phyloP scores from a whole-genome alignment of 2,797 vertebrate genomes.

The Thamnophis elegans region DNA sequence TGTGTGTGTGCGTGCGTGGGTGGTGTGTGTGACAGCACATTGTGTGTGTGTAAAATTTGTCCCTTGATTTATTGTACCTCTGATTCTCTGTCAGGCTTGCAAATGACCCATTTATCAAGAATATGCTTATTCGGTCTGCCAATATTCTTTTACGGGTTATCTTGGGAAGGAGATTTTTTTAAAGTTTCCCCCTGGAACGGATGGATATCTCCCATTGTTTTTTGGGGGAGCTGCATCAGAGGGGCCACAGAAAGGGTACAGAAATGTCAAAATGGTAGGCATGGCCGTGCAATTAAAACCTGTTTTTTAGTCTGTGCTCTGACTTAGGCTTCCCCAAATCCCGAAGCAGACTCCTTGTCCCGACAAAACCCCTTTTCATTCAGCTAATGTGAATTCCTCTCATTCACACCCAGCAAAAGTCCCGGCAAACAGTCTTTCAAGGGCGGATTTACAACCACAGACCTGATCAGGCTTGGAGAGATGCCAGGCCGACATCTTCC shows the following conservation, averaged over 20 bases:
- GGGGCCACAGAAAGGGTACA: background rate
- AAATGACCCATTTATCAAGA: conserved; percentile 20
- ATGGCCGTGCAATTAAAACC: background rate
- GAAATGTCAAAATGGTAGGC: background rate
- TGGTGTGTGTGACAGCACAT: background rate
- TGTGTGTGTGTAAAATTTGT: background rate
- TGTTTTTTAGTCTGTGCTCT: background rate
- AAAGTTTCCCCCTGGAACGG: background rate
- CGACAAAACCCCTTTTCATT: no score
- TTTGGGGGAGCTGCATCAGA: background rate
- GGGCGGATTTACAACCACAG: no score
- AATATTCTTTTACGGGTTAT: background rate
- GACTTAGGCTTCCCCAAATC: no score
- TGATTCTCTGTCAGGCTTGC: conserved; percentile 16
- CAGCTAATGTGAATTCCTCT: no score
- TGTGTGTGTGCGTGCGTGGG: background rate
- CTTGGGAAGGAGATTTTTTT: background rate
- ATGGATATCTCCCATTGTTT: background rate
- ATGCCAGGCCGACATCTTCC: no score
- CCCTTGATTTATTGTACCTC: conserved; percentile 16
- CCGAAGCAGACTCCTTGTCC: no score
- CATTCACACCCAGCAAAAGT: no score
- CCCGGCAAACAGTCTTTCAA: no score
- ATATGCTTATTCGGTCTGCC: conserved; percentile 24
- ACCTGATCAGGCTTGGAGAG: no score